Base-by-base conservation (phyloP, 2,797 vertebrate species). In the Jordanella pulchra region DNA sequence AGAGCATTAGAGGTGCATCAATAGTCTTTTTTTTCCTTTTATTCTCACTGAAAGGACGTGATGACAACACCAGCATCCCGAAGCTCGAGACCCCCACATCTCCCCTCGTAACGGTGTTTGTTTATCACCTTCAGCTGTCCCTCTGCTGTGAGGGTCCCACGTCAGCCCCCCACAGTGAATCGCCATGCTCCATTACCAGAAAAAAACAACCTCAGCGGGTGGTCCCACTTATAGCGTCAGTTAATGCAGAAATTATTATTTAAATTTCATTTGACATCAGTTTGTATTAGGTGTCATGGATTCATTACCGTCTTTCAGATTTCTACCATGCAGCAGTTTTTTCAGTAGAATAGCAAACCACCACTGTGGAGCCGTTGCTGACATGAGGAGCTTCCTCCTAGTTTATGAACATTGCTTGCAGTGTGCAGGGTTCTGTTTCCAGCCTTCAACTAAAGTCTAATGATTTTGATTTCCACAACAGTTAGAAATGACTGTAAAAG, bases 61-160 rank as follows among this genome's bases (percentile, higher is more conserved):
- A 69, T 67, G 71, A 81, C 73, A 67, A 71, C 81, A 77, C 82
- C 82, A 71, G 84, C 84, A 84, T 87, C 54, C 12, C 25, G 64
- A 28, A 39, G 32, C 58, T 61, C 13, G 23, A 73, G 53, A 78
- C 60, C 77, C 83, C 79, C 68, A 32, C 84, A 82, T 79, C 78
- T 68, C 56, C 61, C 60, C 73, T 60, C 72, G 65, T 86, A 80
- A 85, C 79, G 81, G 42, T 80, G 76, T 87, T 82, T 91, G 81
- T 92, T 93, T 89, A 86, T 84, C 82, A 92, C 88, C 92, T 94
- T 93, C 87, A 92, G 92, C 91, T 91, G 93, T 83, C 80, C 75
- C 35, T 84, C 87, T 87, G 83, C 88, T 89, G 84, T 92, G 88
- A 87, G 93, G 93, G 92, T 87, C 87, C 86, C 86, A 73, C 63